Percentiles rank a stretch among this genome's conserved stretches.
Evolutionary conservation across 2,888 invertebrate species (phyloP).

Genomic region (Cryptosula pallasiana): DNA sequence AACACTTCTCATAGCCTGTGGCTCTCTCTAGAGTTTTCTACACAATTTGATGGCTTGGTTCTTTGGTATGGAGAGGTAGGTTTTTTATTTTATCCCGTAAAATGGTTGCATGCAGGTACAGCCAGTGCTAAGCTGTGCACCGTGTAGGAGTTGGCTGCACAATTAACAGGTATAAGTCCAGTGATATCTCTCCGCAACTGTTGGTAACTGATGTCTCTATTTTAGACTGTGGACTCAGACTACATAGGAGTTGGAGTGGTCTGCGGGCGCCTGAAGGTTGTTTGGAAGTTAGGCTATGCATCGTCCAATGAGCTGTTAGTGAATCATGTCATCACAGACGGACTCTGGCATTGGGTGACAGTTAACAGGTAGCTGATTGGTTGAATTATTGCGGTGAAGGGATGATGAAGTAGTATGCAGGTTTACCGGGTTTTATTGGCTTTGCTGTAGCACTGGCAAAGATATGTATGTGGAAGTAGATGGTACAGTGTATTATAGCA

Average conservation of each 20-base stretch:
- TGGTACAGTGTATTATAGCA: background rate
- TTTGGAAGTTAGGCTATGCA: constrained; percentile 25
- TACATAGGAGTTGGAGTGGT: constrained; percentile 27
- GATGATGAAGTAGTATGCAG: too few species aligned
- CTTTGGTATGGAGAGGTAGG: constrained; percentile 27
- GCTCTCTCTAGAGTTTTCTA: constrained; percentile 26
- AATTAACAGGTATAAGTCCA: too few species aligned
- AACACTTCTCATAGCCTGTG: background rate
- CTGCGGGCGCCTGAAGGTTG: constrained; percentile 25
- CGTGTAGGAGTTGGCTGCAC: too few species aligned
- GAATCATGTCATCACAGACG: background rate
- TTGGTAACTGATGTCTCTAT: too few species aligned
- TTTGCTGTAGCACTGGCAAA: background rate
- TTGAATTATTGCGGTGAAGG: too few species aligned
- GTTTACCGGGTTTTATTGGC: too few species aligned
- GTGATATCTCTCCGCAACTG: too few species aligned
- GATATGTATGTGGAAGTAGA: constrained; percentile 1
- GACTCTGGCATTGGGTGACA: background rate
- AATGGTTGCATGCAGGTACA: too few species aligned
- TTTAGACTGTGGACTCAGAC: constrained; percentile 25
- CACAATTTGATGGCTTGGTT: constrained; percentile 23
- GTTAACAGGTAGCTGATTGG: background rate
- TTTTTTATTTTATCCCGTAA: too few species aligned
- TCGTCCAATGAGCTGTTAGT: background rate
- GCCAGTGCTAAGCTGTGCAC: too few species aligned